These are phyloP conservation scores for Laothoe populi DNA, from an alignment of 2,888 invertebrate genomes.

Conservation along the genomic window DNA sequence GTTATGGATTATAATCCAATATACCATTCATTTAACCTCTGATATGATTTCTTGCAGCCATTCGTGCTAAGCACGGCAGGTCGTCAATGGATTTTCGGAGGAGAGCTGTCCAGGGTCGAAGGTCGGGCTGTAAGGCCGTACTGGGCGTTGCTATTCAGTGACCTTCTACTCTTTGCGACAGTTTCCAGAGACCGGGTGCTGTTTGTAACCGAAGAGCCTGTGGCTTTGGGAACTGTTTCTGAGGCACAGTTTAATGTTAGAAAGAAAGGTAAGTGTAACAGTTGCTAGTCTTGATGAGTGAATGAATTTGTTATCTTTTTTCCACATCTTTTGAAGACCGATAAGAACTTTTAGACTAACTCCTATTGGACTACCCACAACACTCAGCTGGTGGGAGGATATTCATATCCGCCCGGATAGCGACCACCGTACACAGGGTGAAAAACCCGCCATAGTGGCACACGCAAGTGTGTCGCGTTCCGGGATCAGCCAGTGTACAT, in stretches of 20 bases:
- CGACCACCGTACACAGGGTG: too few relatives aligned
- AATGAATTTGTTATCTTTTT: not conserved
- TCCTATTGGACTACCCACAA: too few relatives aligned
- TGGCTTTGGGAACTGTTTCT: slow-evolving; percentile 90
- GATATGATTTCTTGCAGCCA: slow-evolving; percentile 78
- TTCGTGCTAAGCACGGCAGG: slow-evolving; percentile 93
- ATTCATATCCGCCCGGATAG: too few relatives aligned
- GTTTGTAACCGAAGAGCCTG: slow-evolving; percentile 94
- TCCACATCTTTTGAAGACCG: too few relatives aligned
- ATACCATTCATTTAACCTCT: too few relatives aligned
- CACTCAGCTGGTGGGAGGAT: too few relatives aligned
- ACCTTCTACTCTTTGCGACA: slow-evolving; percentile 93
- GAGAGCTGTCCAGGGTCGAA: slow-evolving; percentile 92
- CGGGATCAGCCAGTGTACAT: too few relatives aligned
- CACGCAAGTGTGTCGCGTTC: too few relatives aligned
- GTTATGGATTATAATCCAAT: too few relatives aligned
- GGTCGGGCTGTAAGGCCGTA: slow-evolving; percentile 92
- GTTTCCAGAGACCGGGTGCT: slow-evolving; percentile 94
- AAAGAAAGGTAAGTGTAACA: slow-evolving; percentile 87
- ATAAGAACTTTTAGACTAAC: too few relatives aligned
- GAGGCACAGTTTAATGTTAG: slow-evolving; percentile 94
- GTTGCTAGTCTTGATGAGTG: not conserved
- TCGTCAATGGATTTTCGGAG: slow-evolving; percentile 95
- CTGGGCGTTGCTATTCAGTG: slow-evolving; percentile 94
- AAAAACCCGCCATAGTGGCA: too few relatives aligned